Base-by-base conservation (phyloP, 2,888 invertebrate species). In the Trypoxylon attenuatum region DNA sequence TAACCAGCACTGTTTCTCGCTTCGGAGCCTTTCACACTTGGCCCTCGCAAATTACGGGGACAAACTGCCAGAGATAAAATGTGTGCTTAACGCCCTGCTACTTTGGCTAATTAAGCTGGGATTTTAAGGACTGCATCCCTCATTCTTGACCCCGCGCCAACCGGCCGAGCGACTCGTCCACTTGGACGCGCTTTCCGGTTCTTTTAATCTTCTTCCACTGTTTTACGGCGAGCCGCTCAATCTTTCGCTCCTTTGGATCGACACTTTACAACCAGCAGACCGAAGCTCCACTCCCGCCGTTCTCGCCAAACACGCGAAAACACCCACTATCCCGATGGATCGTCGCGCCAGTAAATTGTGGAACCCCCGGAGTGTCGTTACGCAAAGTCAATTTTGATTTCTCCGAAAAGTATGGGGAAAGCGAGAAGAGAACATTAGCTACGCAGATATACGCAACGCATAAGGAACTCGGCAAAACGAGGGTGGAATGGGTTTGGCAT, bases 1-100 rank as follows among this genome's bases (percentile, higher is more conserved):
- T 84, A 84, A 84, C 79, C 71, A 76, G 25, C 73, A 73, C 68
- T 71, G 29, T 45, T 63, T 57, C 47, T 60, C 57, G 57, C 33
- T 69, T 56, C 66, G 56, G 38, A 54, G 54, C 56, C 52, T 66
- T 67, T 71, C 58, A 54, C 65, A 53, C 56, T 63, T 58, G 63
- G 53, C 47, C 52, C 54, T 57, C 51, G 58, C 59, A 58, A 72
- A 72, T 72, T 65, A 66, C 53, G 21, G 43, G 39, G 64, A 58
- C 58, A 46, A 65, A 72, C 58, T 38, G 58, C 41, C 57, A 29
- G 50, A 51, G 58, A 45, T 57, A 64, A 61, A 69, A 72, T 45
- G 72, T 23, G 57, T 45, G 27, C 60, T 69, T 65, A 58, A 56
- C 47, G 54, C 59, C 55, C 27, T 16, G 56, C 21, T 54, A 62